A percentile compares a stretch with the other conserved stretches of the same genome.
phyloP scores from a whole-genome alignment of 2,888 invertebrate species.

The Trypoxylon attenuatum region DNA sequence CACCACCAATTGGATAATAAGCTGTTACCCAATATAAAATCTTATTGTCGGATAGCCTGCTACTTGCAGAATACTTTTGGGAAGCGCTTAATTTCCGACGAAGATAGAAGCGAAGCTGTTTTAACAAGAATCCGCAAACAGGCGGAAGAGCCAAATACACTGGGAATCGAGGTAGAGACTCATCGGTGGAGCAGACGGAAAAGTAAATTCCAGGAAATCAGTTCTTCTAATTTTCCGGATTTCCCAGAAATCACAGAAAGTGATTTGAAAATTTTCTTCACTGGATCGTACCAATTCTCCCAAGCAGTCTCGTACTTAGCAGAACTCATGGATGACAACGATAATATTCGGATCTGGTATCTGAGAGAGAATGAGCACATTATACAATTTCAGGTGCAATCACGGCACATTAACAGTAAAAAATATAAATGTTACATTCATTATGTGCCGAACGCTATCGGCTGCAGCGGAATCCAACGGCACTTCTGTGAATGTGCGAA shows the following conservation, averaged over 20 bases:
- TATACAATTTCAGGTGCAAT: constrained; percentile 8
- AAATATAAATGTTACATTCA: constrained; percentile 4
- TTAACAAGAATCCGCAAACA: neutral
- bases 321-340: constrained; percentile 15
- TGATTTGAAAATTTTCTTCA: constrained; percentile 12
- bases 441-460: neutral
- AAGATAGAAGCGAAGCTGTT: neutral
- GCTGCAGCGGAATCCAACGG: neutral
- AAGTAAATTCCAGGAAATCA: neutral
- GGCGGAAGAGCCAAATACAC: neutral
- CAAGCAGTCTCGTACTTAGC: constrained; percentile 26
- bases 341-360: constrained; percentile 4
- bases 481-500: neutral
- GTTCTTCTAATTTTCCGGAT: neutral
- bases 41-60: neutral
- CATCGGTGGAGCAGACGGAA: neutral
- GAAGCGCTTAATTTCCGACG: neutral
- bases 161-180: neutral
- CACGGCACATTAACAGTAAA: constrained; percentile 16
- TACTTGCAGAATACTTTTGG: constrained; percentile 1
- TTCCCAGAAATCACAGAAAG: constrained; percentile 11
- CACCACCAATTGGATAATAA: neutral
- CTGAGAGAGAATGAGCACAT: constrained; percentile 5
- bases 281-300: constrained; percentile 4
- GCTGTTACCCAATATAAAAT: neutral